Base-by-base conservation (phyloP, 2,113 vertebrate genomes). In the Vidua chalybeata region DNA sequence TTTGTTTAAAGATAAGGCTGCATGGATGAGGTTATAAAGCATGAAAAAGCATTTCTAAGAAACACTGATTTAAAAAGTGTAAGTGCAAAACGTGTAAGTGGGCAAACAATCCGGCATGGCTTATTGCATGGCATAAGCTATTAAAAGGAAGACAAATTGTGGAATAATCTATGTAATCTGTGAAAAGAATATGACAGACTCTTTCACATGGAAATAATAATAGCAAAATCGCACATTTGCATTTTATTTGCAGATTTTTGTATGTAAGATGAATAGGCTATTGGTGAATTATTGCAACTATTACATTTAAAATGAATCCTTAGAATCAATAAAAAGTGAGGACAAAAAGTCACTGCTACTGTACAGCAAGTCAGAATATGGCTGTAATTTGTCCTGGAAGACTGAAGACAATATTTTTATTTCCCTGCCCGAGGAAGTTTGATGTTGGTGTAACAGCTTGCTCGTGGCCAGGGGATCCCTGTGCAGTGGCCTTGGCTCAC, bases 381-480 rank as follows among this genome's bases (percentile, higher is more conserved):
- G 0, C 39, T 30, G 21, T 15, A 9, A 62, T 23, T 27, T 41
- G 23, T 26, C 17, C 43, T 31, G 3, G 26, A n/a, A 8, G 11
- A 16, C 5, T 61, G 37, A 58, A 24, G 5, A 27, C 7, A 5
- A 4, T 6, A 7, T 5, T 54, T 74, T 41, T 22, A 17, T 43
- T 45, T 31, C 77, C 10, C 48, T 74, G 12, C 52, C 61, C 27
- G 2, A 19, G 51, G 28, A 54, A 52, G 55, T 30, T 3, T 35
- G 15, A 1, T 16, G 39, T 5, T 48, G 66, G 27, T 16, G 39
- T 41, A 7, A 3, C 21, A 58, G 27, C 33, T 13, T 33, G 24
- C 8, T 45, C 18, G 0, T 22, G 51, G 39, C 51, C 0, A 3
- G 88, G 30, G 28, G 8, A 13, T 27, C 2, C 21, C 35, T 7